Evolutionary conservation across 2,888 invertebrate genomes (phyloP), one percentile per base, ranked within the genome.

Genomic region (Sinotaia quadrata): DNA sequence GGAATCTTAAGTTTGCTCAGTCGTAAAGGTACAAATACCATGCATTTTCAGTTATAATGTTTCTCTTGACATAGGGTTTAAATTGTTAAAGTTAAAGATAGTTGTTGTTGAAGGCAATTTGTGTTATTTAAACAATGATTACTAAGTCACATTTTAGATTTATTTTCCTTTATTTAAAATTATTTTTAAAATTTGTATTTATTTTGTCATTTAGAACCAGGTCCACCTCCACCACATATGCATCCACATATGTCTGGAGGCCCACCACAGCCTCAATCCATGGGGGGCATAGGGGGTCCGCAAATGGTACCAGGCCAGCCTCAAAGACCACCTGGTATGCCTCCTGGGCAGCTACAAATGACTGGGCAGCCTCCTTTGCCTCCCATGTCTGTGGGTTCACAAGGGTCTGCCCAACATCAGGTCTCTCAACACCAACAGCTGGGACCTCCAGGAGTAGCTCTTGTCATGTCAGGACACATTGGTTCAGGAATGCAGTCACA

Each of bases 301-400:
- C 49, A 61, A 12, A 57, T 68, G 54, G 65, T 63, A 44, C 74
- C 73, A 49, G 66, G 54, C 4, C 56, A 61, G 21, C 69, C 73
- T 29, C 72, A 65, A 31, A 34, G 57, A n/a, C 67, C 57, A 33
- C 65, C 77, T 51, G 65, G 71, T 52, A 68, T 72, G 67, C 65
- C 73, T 31, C n/a, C 58, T 63, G 56, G 57, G 49, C 65, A 70
- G 57, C 51, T 67, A 29, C 67, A 71, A 36, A 71, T 73, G 41
- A 69, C 62, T 27, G 47, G 36, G n/a, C 71, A 68, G 44, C 59
- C 66, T 29, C 72, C 66, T 31, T 71, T 54, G 12, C 58, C 68
- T 24, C 49, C 52, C 2, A 51, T 54, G 29, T 66, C 66, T 27
- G 66, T 66, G 2, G 36, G 27, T n/a, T 15, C 44, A 37, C 34